These are phyloP conservation scores for Micropoecilia bifurca DNA, from an alignment of 2,797 vertebrate species.

Conservation along the genomic window DNA sequence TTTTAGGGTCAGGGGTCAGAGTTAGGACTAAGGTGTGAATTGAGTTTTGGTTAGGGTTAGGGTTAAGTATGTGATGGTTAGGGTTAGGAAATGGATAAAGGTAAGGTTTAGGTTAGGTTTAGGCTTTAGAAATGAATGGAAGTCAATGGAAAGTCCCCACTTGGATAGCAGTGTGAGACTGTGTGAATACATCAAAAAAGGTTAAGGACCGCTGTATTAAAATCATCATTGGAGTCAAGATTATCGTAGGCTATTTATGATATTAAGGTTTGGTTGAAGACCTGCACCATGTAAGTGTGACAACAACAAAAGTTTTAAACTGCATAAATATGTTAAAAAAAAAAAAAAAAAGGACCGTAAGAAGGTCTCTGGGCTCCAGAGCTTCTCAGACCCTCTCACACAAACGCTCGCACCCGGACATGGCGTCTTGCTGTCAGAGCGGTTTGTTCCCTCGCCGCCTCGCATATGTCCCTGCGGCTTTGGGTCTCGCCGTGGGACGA, in stretches of 20 bases:
- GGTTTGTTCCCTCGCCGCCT: conserved; percentile 38
- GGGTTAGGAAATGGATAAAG: too few relatives aligned
- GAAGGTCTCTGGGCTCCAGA: neutral
- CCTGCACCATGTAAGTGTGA: neutral
- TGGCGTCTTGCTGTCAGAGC: conserved; percentile 26
- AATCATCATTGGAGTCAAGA: neutral
- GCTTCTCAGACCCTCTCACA: conserved; percentile 3
- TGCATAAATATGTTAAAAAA: neutral
- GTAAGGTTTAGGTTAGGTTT: too few relatives aligned
- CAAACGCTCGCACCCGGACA: conserved; percentile 7
- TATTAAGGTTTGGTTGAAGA: neutral
- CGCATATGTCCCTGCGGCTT: conserved; percentile 65
- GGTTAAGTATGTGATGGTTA: too few relatives aligned
- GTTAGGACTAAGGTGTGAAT: too few relatives aligned
- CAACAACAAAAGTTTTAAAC: neutral
- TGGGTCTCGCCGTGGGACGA: conserved; percentile 50
- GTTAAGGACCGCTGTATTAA: neutral
- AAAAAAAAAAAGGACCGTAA: too few relatives aligned
- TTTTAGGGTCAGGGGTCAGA: too few relatives aligned
- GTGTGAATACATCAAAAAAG: too few relatives aligned
- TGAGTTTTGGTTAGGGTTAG: too few relatives aligned
- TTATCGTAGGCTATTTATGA: neutral
- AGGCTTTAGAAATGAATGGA: too few relatives aligned
- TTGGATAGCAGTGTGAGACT: too few relatives aligned
- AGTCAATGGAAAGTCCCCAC: too few relatives aligned